Evolutionary conservation across 1,140 invertebrate species (phyloP).

Genomic region (Planococcus citri): DNA sequence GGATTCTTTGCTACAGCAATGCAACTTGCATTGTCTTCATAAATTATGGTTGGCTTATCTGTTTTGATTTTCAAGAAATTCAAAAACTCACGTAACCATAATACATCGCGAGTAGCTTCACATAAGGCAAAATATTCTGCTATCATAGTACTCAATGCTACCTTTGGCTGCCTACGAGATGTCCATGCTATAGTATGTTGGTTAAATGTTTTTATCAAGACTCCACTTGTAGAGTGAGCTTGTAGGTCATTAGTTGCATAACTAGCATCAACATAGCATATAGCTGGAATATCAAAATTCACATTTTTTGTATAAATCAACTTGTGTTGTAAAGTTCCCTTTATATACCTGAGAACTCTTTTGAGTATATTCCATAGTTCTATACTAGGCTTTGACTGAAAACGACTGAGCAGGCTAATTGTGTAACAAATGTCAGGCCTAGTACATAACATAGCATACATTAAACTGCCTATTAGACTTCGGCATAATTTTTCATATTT

Average conservation of each 20-base stretch:
- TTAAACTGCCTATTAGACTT: slow-evolving; percentile 21
- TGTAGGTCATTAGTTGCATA: slow-evolving; percentile 20
- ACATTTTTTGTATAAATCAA: too few species aligned
- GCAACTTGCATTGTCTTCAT: slow-evolving; percentile 15
- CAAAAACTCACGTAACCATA: slow-evolving; percentile 4
- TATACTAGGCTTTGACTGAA: slow-evolving; percentile 27
- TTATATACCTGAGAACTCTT: slow-evolving; percentile 30
- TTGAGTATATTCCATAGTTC: slow-evolving; percentile 28
- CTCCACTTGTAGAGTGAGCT: slow-evolving; percentile 19
- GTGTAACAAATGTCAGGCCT: too few species aligned
- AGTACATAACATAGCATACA: slow-evolving; percentile 22
- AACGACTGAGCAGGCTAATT: slow-evolving; percentile 27
- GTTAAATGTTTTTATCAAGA: neutral
- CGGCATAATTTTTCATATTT: neutral
- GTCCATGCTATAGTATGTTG: neutral
- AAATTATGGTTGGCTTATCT: neutral
- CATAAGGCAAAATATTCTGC: slow-evolving; percentile 33
- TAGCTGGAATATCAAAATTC: too few species aligned
- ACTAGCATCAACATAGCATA: too few species aligned
- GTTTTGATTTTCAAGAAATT: slow-evolving; percentile 1
- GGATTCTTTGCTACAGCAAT: neutral
- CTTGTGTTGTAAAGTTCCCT: slow-evolving; percentile 26
- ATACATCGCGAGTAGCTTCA: slow-evolving; percentile 1
- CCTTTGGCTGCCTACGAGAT: slow-evolving; percentile 29
- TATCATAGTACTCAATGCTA: slow-evolving; percentile 33